phyloP scores from a whole-genome alignment of 2,888 invertebrate species.

The Cosmopolites sordidus region DNA sequence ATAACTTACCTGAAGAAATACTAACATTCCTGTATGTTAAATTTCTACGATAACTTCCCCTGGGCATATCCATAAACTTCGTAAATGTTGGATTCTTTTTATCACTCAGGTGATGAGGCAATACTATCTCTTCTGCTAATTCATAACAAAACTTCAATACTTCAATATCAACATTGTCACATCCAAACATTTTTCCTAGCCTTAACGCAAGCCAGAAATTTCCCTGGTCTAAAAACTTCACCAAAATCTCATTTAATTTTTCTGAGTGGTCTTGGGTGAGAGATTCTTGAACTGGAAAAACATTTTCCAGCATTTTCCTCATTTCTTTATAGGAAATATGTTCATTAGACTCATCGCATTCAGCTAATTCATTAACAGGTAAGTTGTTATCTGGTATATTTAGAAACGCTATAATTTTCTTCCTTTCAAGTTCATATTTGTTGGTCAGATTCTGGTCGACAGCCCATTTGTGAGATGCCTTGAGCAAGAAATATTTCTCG shows the following conservation, averaged over 20 bases:
- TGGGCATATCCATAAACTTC: constrained; percentile 19
- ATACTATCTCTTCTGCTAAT: constrained; percentile 60
- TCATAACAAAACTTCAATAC: constrained; percentile 59
- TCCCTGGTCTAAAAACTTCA: constrained; percentile 54
- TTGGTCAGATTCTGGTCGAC: constrained; percentile 34
- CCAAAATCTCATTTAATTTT: constrained; percentile 6
- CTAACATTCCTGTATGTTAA: constrained; percentile 38
- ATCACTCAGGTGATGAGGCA: constrained; percentile 60
- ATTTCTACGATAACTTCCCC: constrained; percentile 45
- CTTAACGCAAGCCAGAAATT: constrained; percentile 59
- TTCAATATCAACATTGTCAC: constrained; percentile 52
- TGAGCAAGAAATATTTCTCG: constrained; percentile 52
- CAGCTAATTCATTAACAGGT: constrained; percentile 8
- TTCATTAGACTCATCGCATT: constrained; percentile 10
- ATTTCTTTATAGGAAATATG: constrained; percentile 31
- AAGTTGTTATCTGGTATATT: constrained; percentile 1
- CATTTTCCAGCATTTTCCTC: constrained; percentile 25
- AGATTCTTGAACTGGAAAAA: constrained; percentile 25
- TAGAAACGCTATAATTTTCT: constrained; percentile 31
- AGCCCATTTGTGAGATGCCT: constrained; percentile 44
- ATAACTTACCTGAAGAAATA: constrained; percentile 36
- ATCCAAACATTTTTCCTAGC: constrained; percentile 53
- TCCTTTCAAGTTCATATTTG: constrained; percentile 39
- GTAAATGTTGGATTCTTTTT: constrained; percentile 57
- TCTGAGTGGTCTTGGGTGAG: constrained; percentile 36